These are phyloP conservation scores for human DNA, from an alignment of 2,113 vertebrate species.

Conservation along the genomic window DNA sequence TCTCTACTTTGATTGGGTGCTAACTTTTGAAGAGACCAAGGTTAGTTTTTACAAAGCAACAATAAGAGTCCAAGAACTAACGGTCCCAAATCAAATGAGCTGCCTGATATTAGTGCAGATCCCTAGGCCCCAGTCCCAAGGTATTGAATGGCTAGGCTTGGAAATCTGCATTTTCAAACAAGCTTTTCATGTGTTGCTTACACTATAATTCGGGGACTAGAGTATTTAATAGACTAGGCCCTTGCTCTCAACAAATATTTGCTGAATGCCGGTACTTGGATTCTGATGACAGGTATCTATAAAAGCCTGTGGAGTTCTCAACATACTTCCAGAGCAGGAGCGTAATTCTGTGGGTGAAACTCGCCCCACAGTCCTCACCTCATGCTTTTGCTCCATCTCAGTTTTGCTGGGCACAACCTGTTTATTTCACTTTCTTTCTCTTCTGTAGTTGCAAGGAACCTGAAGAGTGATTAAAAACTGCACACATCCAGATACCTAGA, in stretches of 20 bases:
- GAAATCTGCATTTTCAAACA: background rate
- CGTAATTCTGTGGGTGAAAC: background rate
- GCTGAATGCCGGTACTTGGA: background rate
- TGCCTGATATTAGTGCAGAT: background rate
- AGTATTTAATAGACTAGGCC: background rate
- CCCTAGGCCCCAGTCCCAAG: background rate
- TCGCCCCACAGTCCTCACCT: background rate
- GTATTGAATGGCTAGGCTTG: background rate
- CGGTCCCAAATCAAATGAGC: background rate
- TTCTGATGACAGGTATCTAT: background rate
- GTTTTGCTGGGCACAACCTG: background rate
- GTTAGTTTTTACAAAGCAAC: background rate
- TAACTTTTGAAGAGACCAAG: background rate
- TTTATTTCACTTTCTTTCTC: background rate
- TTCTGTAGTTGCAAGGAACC: background rate
- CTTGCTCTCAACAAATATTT: background rate
- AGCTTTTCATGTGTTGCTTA: background rate
- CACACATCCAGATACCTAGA: background rate
- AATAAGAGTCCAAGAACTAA: background rate
- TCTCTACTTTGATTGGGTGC: background rate
- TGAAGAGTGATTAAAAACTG: background rate
- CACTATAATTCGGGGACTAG: background rate
- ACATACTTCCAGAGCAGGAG: background rate
- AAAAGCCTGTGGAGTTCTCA: background rate
- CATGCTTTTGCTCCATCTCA: background rate